Percentiles rank a stretch among this genome's conserved stretches.
phyloP scores from a whole-genome alignment of 2,113 vertebrate genomes.

The Xyliphius kryptos region DNA sequence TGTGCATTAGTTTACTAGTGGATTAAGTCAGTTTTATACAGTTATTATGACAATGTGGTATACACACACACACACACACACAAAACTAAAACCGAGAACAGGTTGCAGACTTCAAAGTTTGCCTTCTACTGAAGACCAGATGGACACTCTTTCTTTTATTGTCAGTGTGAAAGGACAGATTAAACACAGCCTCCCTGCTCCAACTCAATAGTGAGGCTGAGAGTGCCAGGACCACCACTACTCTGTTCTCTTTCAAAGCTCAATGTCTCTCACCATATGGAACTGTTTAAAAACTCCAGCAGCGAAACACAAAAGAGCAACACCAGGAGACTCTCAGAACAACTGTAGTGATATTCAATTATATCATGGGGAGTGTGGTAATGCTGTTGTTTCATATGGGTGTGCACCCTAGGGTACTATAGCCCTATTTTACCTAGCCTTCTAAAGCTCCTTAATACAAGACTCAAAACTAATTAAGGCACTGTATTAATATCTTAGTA shows the following conservation, averaged over 20 bases:
- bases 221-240: slow-evolving; percentile 33
- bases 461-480: no score
- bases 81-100: no score
- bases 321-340: slow-evolving; percentile 44
- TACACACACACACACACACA: no score
- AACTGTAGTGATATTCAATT: slow-evolving; percentile 39
- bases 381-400: slow-evolving; percentile 10
- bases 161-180: slow-evolving; percentile 86
- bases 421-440: slow-evolving; percentile 1
- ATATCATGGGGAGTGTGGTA: slow-evolving; percentile 25
- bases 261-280: slow-evolving; percentile 58
- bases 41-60: no score
- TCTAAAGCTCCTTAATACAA: background rate
- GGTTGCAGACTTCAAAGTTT: no score
- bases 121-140: slow-evolving; percentile 83
- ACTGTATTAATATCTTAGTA: no score
- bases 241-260: slow-evolving; percentile 47
- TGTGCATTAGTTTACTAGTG: no score
- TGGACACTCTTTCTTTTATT: slow-evolving; percentile 69
- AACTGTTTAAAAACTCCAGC: slow-evolving; percentile 45
- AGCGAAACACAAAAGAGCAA: slow-evolving; percentile 50
- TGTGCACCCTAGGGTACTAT: background rate
- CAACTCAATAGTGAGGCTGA: slow-evolving; percentile 59
- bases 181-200: slow-evolving; percentile 78
- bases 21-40: no score